Evolutionary conservation across 2,797 vertebrate genomes (phyloP).

Genomic region (Lepidocolaptes lacrymiger): DNA sequence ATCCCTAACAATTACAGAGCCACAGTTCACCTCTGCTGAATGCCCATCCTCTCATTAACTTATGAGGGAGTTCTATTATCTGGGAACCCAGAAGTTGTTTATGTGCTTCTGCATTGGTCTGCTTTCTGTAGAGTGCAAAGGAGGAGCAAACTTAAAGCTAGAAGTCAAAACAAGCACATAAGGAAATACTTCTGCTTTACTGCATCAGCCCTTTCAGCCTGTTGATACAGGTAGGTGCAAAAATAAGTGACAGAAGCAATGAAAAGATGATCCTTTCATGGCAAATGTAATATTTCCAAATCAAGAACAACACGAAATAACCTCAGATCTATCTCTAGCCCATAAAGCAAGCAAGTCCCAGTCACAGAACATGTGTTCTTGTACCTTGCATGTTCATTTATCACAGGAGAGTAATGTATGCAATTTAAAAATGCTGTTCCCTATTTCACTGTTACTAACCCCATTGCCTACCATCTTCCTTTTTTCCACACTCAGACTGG

Average conservation of each 20-base stretch:
- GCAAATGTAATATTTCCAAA: background rate
- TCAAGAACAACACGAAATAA: constrained; percentile 1
- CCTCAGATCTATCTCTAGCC: background rate
- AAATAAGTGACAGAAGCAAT: background rate
- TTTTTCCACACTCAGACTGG: background rate
- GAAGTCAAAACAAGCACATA: background rate
- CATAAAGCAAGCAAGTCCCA: background rate
- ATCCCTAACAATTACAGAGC: background rate
- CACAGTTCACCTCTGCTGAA: background rate
- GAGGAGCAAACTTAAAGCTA: background rate
- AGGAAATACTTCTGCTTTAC: background rate
- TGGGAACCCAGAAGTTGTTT: background rate
- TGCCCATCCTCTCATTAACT: background rate
- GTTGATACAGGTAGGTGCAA: background rate
- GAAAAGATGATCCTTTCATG: background rate
- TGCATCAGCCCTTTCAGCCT: background rate
- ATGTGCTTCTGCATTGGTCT: background rate
- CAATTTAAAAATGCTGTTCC: background rate
- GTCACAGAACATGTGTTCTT: background rate
- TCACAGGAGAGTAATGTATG: background rate
- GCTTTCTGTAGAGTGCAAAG: background rate
- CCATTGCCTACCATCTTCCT: background rate
- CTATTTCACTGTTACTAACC: background rate
- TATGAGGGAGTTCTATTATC: background rate
- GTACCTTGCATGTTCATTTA: background rate